Evolutionary conservation across 1,140 invertebrate species (phyloP).

Genomic region (Zaprionus ghesquierei): DNA sequence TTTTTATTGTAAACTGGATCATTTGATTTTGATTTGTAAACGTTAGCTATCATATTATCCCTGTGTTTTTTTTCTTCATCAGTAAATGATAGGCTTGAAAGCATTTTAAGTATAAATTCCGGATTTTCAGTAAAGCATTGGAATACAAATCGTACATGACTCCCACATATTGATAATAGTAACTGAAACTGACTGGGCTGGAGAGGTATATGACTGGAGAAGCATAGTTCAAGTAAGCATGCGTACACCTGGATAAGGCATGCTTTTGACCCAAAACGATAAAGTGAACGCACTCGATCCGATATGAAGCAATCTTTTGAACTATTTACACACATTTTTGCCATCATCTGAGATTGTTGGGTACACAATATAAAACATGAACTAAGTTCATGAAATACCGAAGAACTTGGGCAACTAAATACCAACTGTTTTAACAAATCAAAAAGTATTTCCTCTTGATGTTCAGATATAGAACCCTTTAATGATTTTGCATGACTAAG

Average conservation of each 20-base stretch:
- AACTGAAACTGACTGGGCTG: conserved; percentile 52
- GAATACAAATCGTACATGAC: conserved; percentile 71
- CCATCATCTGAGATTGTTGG: conserved; percentile 30
- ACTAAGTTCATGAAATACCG: conserved; percentile 66
- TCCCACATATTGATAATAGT: conserved; percentile 49
- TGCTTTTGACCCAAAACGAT: conserved; percentile 66
- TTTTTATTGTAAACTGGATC: not conserved
- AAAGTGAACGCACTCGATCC: conserved; percentile 62
- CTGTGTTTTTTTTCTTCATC: conserved; percentile 52
- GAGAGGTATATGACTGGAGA: conserved; percentile 48
- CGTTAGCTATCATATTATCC: not conserved
- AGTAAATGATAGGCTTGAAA: conserved; percentile 38
- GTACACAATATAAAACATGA: conserved; percentile 51
- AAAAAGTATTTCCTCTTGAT: conserved; percentile 36
- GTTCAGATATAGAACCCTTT: not conserved
- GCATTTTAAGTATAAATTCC: conserved; percentile 61
- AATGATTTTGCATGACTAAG: conserved; percentile 1
- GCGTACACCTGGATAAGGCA: conserved; percentile 74
- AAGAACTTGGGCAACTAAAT: conserved; percentile 65
- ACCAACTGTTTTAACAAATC: conserved; percentile 64
- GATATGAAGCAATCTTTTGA: conserved; percentile 49
- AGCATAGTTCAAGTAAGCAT: conserved; percentile 64
- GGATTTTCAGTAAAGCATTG: conserved; percentile 65
- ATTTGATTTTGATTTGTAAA: not conserved
- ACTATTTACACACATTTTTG: conserved; percentile 58